A percentile compares a stretch with the other conserved stretches of the same genome.
Conservation (phyloP, 2,113 vertebrate species). For the Mixornis gularis region DNA sequence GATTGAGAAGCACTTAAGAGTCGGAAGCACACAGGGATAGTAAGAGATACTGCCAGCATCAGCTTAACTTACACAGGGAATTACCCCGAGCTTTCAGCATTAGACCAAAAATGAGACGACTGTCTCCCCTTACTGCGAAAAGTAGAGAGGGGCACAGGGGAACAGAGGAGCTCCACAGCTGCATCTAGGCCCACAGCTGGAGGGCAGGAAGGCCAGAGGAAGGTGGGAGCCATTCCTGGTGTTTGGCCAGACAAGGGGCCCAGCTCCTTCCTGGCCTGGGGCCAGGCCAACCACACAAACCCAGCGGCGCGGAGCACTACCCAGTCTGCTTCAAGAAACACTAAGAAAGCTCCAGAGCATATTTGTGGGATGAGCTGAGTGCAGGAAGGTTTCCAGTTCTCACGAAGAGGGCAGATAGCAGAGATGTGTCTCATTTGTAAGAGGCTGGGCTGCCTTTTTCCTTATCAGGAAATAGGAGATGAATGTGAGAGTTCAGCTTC, state of each 20-base stretch:
- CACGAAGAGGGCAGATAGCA: constrained; percentile 20
- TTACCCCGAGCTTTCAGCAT: neutral
- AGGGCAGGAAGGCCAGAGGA: neutral
- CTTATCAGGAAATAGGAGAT: constrained; percentile 29
- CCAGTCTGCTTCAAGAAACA: neutral
- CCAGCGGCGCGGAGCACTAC: neutral
- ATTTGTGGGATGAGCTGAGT: constrained; percentile 10
- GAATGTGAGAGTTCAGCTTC: neutral
- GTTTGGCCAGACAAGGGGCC: neutral
- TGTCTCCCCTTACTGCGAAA: fast-evolving
- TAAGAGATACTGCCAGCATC: neutral
- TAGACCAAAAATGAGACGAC: neutral
- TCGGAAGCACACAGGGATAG: neutral
- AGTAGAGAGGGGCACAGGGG: neutral
- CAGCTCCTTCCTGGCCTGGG: neutral
- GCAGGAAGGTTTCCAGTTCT: constrained; percentile 35
- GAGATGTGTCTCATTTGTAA: neutral
- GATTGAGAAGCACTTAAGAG: neutral
- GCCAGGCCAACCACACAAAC: neutral
- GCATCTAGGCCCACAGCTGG: neutral
- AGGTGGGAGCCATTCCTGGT: neutral
- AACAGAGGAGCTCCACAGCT: neutral
- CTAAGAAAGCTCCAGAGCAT: constrained; percentile 33
- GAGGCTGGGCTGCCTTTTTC: constrained; percentile 5
- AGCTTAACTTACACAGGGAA: neutral